Conservation (phyloP, 2,113 vertebrate genomes). For the Lates calcarifer region DNA sequence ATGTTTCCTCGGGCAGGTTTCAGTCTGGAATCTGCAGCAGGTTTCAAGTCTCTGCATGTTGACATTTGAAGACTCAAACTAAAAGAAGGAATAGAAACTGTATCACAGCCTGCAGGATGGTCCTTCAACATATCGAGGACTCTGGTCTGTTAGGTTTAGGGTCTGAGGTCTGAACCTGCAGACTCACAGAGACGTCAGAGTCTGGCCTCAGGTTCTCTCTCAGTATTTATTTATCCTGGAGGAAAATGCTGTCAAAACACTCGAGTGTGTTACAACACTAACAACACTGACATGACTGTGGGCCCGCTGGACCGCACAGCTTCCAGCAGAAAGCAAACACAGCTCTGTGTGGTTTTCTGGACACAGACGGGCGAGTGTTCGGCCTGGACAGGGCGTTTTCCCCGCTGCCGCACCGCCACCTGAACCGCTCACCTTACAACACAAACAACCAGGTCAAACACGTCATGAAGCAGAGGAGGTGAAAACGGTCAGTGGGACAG, state of each 20-base stretch:
- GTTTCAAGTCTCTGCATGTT: too few relatives aligned
- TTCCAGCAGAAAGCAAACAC: neutral
- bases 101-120: neutral
- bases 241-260: neutral
- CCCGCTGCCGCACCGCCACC: neutral
- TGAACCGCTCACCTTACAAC: slow-evolving; percentile 23
- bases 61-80: too few relatives aligned
- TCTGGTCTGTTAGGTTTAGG: neutral
- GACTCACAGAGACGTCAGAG: neutral
- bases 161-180: neutral
- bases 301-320: neutral
- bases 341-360: neutral
- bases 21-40: too few relatives aligned
- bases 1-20: too few relatives aligned
- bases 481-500: neutral
- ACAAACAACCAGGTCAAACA: slow-evolving; percentile 34
- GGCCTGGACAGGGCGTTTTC: slow-evolving; percentile 9
- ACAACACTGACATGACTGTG: neutral
- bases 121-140: neutral
- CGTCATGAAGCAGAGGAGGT: neutral
- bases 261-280: neutral
- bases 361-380: slow-evolving; percentile 33
- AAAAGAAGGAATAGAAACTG: neutral
- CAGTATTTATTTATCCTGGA: slow-evolving; percentile 6
- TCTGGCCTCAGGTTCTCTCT: neutral